phyloP scores from a whole-genome alignment of 2,797 vertebrate genomes.

The Sebastes dallii region DNA sequence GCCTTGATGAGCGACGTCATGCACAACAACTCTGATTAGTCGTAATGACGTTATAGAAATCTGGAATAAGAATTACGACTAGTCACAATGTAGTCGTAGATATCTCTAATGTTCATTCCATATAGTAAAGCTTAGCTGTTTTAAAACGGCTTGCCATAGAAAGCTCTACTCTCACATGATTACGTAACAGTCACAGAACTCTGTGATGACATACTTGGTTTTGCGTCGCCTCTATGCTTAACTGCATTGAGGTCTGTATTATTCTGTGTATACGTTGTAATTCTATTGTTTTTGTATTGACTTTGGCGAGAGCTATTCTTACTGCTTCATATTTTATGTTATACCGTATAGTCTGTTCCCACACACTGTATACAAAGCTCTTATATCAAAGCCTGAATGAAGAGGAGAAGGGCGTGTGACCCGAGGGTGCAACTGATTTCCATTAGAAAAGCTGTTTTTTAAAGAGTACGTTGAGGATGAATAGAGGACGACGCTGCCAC shows the following conservation, averaged over 20 bases:
- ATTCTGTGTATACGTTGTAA: neutral
- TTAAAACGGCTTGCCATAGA: too few species aligned
- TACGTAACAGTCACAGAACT: neutral
- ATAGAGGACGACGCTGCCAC: conserved; percentile 7
- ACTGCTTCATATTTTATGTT: neutral
- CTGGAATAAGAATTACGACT: too few species aligned
- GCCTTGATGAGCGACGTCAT: too few species aligned
- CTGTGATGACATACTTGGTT: conserved; percentile 50
- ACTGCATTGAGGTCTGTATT: neutral
- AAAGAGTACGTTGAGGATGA: conserved; percentile 22
- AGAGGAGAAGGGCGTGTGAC: conserved; percentile 26
- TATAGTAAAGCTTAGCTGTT: too few species aligned
- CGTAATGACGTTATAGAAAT: too few species aligned
- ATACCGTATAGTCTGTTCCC: neutral
- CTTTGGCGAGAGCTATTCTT: neutral
- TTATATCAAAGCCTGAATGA: conserved; percentile 30
- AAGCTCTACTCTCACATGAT: too few species aligned
- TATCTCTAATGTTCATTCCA: too few species aligned
- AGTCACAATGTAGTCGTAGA: too few species aligned
- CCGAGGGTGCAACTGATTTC: conserved; percentile 55
- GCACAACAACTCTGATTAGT: too few species aligned
- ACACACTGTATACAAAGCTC: neutral
- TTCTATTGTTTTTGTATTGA: neutral
- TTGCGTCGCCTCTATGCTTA: conserved; percentile 6
- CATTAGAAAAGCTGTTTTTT: conserved; percentile 71